Conservation (phyloP, 1,140 invertebrate species). For the Eciton burchellii region DNA sequence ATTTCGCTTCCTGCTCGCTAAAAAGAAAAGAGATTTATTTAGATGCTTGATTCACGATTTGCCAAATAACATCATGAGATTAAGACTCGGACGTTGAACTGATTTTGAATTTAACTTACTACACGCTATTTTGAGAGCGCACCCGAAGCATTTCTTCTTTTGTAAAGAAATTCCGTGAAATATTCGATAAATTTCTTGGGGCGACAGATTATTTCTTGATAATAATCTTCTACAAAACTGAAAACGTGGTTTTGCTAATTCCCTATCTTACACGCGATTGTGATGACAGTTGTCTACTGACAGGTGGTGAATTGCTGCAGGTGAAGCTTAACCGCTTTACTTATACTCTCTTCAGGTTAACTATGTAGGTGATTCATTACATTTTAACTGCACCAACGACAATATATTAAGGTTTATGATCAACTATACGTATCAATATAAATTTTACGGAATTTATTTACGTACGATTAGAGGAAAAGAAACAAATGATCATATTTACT, state of each 20-base stretch:
- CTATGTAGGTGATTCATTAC: neutral
- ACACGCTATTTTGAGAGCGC: conserved; percentile 78
- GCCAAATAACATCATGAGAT: neutral
- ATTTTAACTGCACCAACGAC: neutral
- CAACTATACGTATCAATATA: neutral
- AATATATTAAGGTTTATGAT: neutral
- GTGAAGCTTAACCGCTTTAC: conserved; percentile 58
- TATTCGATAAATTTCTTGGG: conserved; percentile 10
- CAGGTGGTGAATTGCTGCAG: conserved; percentile 74
- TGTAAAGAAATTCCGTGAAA: neutral
- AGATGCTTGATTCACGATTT: neutral
- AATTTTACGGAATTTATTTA: neutral
- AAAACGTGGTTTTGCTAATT: neutral
- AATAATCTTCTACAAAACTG: conserved; percentile 3
- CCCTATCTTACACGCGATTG: conserved; percentile 16
- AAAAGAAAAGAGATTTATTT: conserved; percentile 37
- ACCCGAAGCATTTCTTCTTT: conserved; percentile 75
- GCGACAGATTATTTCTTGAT: neutral
- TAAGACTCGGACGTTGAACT: neutral
- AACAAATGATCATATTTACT: neutral
- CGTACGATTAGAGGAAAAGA: neutral
- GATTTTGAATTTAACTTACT: conserved; percentile 68
- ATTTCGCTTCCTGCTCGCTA: conserved; percentile 89
- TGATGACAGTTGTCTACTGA: conserved; percentile 54
- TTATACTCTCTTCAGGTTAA: conserved; percentile 63